Percentiles rank a stretch among this genome's conserved stretches.
phyloP scores from a whole-genome alignment of 2,797 vertebrate genomes.

The Sebastolobus altivelis region DNA sequence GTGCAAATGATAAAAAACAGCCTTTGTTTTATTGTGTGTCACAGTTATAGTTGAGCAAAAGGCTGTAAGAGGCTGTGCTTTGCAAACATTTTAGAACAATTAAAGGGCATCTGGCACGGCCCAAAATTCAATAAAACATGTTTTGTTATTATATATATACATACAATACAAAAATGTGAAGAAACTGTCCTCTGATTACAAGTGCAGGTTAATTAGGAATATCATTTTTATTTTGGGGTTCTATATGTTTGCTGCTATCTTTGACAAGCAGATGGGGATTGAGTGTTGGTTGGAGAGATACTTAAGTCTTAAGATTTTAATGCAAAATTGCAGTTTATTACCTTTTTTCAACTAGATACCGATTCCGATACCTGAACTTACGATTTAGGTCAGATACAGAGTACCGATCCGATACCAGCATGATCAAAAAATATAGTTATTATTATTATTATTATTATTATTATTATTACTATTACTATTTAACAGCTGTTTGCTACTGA shows the following conservation, averaged over 20 bases:
- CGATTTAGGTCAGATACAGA: too few species aligned
- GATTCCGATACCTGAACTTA: too few species aligned
- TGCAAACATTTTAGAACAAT: background rate
- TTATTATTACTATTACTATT: too few species aligned
- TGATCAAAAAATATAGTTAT: too few species aligned
- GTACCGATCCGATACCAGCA: too few species aligned
- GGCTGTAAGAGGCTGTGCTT: background rate
- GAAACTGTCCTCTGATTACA: background rate
- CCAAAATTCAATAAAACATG: background rate
- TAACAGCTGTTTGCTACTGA: too few species aligned
- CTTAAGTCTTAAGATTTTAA: too few species aligned
- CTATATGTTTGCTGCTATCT: slow-evolving; percentile 24
- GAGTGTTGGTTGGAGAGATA: background rate
- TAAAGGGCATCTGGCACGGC: background rate
- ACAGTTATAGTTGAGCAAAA: background rate
- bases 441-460: too few species aligned
- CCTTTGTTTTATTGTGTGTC: slow-evolving; percentile 11
- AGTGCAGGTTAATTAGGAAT: background rate
- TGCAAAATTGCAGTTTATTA: too few species aligned
- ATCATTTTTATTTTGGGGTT: background rate
- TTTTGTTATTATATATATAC: background rate
- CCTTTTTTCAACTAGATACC: too few species aligned
- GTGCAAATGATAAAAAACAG: slow-evolving; percentile 29
- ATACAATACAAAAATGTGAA: background rate
- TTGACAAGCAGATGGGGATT: slow-evolving; percentile 12